Evolutionary conservation across 2,113 vertebrate genomes (phyloP), one percentile per base, ranked within the genome.

Genomic region (Pipa parva): DNA sequence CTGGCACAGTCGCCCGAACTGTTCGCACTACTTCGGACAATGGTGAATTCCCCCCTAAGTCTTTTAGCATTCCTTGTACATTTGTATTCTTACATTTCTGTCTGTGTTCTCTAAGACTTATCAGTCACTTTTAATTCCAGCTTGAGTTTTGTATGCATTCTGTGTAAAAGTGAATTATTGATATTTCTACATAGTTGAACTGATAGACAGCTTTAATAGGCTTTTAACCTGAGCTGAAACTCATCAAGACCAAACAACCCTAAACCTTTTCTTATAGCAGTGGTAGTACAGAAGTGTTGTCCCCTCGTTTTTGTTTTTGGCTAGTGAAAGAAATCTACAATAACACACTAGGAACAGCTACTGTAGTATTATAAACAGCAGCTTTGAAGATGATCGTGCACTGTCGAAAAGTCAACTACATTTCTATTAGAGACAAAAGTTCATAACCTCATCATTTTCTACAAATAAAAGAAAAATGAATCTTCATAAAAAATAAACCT

Each of bases 381-480:
- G 33, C 33, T 54, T 54, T 70, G 66, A 70, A 70, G 66, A 70
- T 45, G 36, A 42, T 61, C 46, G 21, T 54, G 48, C 58, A 48
- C 58, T 61, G 66, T 61, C 39, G 52, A 31, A 37, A 24, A 18
- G 58, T 61, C 49, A 48, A 61, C 66, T 61, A 54, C 60, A 70
- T 70, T 58, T 70, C 66, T 60, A 70, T 70, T 58, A 61, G 66
- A 70, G 57, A 61, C 57, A 61, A 61, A 70, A 61, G 66, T 70
- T 70, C 66, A 70, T 13, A 25, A 70, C 57, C 66, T 49, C 46
- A 54, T 54, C 48, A 54, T 54, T 54, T 54, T 61, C 36, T 70
- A 45, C 48, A 70, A 70, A 70, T 70, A 61, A 61, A 70, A 70
- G 57, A 61, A 70, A 59, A 70, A 70, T 61, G 66, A 70, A 61